Evolutionary conservation across 2,797 vertebrate genomes (phyloP).

Genomic region (Argya squamiceps): DNA sequence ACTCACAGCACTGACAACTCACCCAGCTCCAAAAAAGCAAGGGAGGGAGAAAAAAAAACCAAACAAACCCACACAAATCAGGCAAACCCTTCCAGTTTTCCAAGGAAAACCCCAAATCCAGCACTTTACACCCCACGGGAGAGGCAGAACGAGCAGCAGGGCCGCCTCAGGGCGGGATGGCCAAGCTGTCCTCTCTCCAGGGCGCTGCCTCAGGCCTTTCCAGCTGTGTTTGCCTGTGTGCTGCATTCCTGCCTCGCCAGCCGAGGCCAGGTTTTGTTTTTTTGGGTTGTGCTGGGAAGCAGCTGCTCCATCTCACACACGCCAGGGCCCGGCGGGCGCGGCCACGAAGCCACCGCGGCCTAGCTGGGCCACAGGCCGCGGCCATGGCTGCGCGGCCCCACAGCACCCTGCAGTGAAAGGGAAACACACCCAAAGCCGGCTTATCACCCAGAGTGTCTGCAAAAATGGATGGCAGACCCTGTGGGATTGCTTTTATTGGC

Average conservation of each 20-base stretch:
- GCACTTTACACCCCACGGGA: background rate
- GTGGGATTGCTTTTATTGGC: background rate
- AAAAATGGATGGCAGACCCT: background rate
- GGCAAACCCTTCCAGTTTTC: background rate
- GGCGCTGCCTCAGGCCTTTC: background rate
- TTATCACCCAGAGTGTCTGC: rapidly evolving
- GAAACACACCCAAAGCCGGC: too few relatives aligned
- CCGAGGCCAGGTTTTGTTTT: constrained; percentile 4
- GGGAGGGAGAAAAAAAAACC: rapidly evolving
- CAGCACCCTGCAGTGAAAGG: too few relatives aligned
- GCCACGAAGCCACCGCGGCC: background rate
- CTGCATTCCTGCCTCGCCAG: background rate
- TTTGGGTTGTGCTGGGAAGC: background rate
- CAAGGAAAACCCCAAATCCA: background rate
- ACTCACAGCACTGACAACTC: background rate
- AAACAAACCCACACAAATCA: rapidly evolving
- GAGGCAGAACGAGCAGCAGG: background rate
- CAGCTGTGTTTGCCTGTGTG: constrained; percentile 26
- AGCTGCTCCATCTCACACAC: constrained; percentile 57
- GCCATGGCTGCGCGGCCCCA: background rate
- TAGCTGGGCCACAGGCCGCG: background rate
- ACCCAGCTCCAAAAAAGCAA: background rate
- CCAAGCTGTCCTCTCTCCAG: background rate
- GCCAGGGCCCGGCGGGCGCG: background rate
- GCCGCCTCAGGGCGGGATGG: rapidly evolving